A percentile compares a stretch with the other conserved stretches of the same genome.
Conservation (phyloP, 2,797 vertebrate genomes). For the Graptemys geographica region DNA sequence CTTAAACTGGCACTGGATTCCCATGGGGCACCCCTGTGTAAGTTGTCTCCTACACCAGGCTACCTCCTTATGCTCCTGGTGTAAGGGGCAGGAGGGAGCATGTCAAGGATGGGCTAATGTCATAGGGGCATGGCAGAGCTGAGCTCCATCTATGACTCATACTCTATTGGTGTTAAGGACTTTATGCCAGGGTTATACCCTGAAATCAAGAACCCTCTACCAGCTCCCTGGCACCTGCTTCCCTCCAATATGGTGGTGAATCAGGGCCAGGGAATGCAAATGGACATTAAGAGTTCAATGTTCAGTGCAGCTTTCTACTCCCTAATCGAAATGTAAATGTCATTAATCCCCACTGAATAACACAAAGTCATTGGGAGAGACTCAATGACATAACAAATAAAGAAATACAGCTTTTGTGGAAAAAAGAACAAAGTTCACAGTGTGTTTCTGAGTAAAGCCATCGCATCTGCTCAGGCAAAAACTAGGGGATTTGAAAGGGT, state of each 20-base stretch:
- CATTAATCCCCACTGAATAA: neutral
- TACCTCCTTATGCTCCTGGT: neutral
- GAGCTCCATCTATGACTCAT: neutral
- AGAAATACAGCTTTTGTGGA: neutral
- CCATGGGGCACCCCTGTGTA: neutral
- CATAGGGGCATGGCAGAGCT: neutral
- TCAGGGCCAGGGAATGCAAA: neutral
- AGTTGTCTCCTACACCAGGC: neutral
- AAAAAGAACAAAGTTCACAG: neutral
- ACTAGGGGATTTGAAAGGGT: neutral
- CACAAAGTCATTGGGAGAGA: neutral
- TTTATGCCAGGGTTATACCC: neutral
- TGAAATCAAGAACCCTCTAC: neutral
- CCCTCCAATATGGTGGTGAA: neutral
- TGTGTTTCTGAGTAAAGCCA: neutral
- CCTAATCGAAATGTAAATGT: neutral
- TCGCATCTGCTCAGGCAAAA: neutral
- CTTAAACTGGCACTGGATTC: neutral
- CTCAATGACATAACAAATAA: too few species aligned
- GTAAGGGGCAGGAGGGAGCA: constrained; percentile 19
- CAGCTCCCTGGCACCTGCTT: too few species aligned
- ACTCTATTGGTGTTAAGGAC: too few species aligned
- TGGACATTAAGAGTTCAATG: neutral
- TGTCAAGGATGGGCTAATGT: neutral
- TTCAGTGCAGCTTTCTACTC: neutral